Evolutionary conservation across 2,113 vertebrate species (phyloP).

Genomic region (Nibea albiflora): DNA sequence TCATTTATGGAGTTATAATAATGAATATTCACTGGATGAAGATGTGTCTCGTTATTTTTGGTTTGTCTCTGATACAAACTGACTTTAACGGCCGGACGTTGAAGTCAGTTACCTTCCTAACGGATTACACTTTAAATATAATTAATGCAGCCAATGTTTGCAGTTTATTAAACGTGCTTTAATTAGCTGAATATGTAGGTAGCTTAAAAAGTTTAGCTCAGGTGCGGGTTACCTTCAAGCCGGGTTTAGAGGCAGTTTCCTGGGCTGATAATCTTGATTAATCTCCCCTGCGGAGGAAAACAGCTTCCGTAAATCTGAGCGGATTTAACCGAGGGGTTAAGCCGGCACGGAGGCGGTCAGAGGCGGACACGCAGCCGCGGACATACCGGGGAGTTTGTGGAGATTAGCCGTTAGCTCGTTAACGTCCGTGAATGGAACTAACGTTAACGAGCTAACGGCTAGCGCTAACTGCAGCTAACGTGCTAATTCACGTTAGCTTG

Average conservation of each 20-base stretch:
- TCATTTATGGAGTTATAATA: no score
- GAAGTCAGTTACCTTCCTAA: background rate
- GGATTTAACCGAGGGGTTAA: background rate
- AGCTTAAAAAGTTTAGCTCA: background rate
- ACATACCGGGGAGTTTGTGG: accelerated
- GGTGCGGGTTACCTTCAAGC: background rate
- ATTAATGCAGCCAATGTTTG: background rate
- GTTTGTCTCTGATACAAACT: background rate
- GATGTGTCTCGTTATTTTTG: no score
- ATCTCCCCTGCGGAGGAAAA: no score
- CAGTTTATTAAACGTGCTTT: background rate
- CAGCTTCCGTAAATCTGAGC: no score
- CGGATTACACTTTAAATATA: no score
- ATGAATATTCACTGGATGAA: no score
- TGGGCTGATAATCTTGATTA: background rate
- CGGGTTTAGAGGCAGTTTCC: background rate
- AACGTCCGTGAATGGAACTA: background rate
- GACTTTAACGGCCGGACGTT: background rate
- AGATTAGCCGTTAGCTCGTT: background rate
- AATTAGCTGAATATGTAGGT: background rate
- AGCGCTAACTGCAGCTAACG: no score
- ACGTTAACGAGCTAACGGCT: background rate
- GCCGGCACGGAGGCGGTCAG: no score
- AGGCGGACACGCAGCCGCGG: no score
- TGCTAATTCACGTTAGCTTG: background rate